Evolutionary conservation across 2,888 invertebrate genomes (phyloP), one percentile per base, ranked within the genome.

Genomic region (Dolichopus griseipennis): DNA sequence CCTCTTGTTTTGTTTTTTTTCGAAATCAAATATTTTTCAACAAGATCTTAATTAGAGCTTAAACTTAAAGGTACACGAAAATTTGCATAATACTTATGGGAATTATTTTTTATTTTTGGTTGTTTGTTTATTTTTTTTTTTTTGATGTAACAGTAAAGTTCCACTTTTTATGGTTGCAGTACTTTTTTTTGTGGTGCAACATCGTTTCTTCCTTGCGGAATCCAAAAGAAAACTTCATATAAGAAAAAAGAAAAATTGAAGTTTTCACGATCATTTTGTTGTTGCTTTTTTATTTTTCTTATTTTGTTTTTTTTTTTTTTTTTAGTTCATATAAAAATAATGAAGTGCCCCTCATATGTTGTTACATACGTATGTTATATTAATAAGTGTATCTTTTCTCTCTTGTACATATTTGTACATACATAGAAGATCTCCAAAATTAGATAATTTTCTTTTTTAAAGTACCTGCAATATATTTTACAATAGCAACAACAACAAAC

Each of bases 1-100:
- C 2, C 8, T 41, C 27, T 27, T 41, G 41, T 41, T 12, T 41
- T 41, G 3, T 41, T 41, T 41, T 41, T 41, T 41, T 41, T 2
- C 18, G n/a, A 52, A 52, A 52, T 52, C 52, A 52, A 41, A 41
- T 15, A 41, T 41, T 41, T 41, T 41, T 7, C 41, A 41, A 52
- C 18, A 52, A 52, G 52, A 52, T 52, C 52, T 52, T 52, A 52
- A 52, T 52, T 52, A 52, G 52, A 52, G 15, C 52, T 52, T 52
- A 18, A 52, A 52, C 52, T 52, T 52, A 52, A 52, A 52, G 15
- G 52, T 52, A 52, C 52, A 52, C 52, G 15, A 52, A 12, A 52
- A 52, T 52, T 52, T 52, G 52, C 52, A 52, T 52, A 52, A 52
- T 52, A 52, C 52, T 52, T 52, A 52, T 52, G 52, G 52, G 52